Conservation (phyloP, 1,140 invertebrate genomes). For the Protaetia brevitarsis region DNA sequence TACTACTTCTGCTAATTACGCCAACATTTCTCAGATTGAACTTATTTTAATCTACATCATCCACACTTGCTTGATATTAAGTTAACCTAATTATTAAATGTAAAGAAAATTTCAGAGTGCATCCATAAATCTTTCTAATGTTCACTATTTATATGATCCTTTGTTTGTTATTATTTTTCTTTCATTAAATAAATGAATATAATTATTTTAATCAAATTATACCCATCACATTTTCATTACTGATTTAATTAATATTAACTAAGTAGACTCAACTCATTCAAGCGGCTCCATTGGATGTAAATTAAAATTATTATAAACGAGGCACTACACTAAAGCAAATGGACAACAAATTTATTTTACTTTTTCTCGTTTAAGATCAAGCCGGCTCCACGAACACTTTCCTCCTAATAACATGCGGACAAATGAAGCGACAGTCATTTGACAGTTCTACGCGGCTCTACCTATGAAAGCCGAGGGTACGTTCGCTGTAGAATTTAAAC, state of each 20-base stretch:
- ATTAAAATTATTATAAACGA: not conserved
- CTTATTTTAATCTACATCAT: too few species aligned
- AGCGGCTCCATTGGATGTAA: not conserved
- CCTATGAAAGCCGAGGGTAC: not conserved
- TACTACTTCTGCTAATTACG: too few species aligned
- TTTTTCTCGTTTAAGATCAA: not conserved
- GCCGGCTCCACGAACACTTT: not conserved
- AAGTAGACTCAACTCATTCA: not conserved
- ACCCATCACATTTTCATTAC: not conserved
- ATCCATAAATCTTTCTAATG: too few species aligned
- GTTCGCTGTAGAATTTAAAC: slow-evolving; percentile 23
- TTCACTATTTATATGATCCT: too few species aligned
- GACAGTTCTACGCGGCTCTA: slow-evolving; percentile 18
- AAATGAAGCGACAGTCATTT: slow-evolving; percentile 7
- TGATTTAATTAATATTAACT: not conserved
- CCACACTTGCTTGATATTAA: too few species aligned
- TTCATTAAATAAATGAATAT: not conserved
- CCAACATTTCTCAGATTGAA: too few species aligned
- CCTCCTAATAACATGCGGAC: not conserved
- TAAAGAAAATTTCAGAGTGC: too few species aligned
- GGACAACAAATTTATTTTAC: not conserved
- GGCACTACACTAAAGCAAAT: not conserved
- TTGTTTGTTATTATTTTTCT: not conserved
- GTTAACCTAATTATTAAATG: too few species aligned
- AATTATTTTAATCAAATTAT: not conserved